phyloP scores from a whole-genome alignment of 2,888 invertebrate species.

The Synergus umbraculus region DNA sequence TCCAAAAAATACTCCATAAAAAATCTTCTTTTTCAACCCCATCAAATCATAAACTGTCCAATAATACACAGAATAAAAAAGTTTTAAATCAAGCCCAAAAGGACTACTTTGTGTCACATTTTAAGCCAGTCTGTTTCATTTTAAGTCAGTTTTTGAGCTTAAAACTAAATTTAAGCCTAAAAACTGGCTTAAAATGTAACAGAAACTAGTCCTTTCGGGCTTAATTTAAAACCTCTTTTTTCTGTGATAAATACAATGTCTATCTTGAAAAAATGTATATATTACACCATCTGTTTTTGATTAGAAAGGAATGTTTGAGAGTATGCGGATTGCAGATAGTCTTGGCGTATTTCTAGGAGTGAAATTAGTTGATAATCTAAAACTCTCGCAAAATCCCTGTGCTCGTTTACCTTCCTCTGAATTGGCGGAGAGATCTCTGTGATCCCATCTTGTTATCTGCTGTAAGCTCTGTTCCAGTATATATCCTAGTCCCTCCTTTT shows the following conservation, averaged over 20 bases:
- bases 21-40: too few species aligned
- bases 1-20: too few species aligned
- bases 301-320: constrained; percentile 32
- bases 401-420: constrained; percentile 15
- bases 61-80: too few species aligned
- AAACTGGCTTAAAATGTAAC: too few species aligned
- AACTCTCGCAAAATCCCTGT: constrained; percentile 31
- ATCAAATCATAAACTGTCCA: too few species aligned
- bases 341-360: constrained; percentile 10
- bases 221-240: too few species aligned
- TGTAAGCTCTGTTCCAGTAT: constrained; percentile 16
- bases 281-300: constrained; percentile 36
- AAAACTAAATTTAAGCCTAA: too few species aligned
- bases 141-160: too few species aligned
- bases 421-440: neutral
- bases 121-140: too few species aligned
- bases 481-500: constrained; percentile 5
- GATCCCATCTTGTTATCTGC: constrained; percentile 23
- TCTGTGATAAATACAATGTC: neutral
- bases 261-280: constrained; percentile 14
- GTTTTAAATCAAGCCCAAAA: too few species aligned
- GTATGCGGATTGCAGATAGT: constrained; percentile 33
- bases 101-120: too few species aligned
- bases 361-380: constrained; percentile 24
- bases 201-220: too few species aligned